phyloP scores from a whole-genome alignment of 2,888 invertebrate species.

The Microchrysa polita region DNA sequence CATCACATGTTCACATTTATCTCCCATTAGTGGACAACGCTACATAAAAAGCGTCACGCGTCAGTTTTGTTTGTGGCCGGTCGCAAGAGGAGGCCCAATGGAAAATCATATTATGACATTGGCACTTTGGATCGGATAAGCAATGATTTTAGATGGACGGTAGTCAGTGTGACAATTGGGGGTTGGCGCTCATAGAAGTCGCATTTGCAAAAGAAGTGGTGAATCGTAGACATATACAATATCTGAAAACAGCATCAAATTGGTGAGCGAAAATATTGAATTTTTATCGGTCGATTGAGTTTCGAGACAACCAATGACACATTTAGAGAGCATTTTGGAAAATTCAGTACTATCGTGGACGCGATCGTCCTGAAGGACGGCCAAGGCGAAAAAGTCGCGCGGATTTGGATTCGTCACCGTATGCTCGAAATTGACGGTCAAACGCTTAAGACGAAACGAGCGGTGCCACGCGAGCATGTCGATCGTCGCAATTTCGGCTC shows the following conservation, averaged over 20 bases:
- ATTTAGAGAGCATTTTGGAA: slow-evolving; percentile 29
- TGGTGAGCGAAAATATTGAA: slow-evolving; percentile 38
- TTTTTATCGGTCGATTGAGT: slow-evolving; percentile 30
- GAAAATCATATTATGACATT: no score
- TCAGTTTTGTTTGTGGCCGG: no score
- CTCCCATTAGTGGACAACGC: no score
- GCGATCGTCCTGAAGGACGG: slow-evolving; percentile 36
- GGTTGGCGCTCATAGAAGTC: slow-evolving; percentile 28
- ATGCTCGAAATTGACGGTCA: slow-evolving; percentile 26
- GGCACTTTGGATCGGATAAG: no score
- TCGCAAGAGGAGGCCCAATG: no score
- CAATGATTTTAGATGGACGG: no score
- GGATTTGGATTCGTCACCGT: slow-evolving; percentile 34
- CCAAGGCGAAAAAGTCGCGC: slow-evolving; percentile 32
- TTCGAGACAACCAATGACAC: slow-evolving; percentile 35
- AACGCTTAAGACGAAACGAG: slow-evolving; percentile 27
- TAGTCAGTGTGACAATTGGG: no score
- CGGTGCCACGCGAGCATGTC: slow-evolving; percentile 35
- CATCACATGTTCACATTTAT: no score
- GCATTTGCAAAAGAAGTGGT: background rate
- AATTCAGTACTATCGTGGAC: slow-evolving; percentile 23
- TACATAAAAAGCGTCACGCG: no score
- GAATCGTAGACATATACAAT: background rate
- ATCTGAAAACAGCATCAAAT: slow-evolving; percentile 15
- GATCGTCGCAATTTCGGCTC: slow-evolving; percentile 33